Base-by-base conservation (phyloP, 2,888 invertebrate genomes). In the Germaria angustata region DNA sequence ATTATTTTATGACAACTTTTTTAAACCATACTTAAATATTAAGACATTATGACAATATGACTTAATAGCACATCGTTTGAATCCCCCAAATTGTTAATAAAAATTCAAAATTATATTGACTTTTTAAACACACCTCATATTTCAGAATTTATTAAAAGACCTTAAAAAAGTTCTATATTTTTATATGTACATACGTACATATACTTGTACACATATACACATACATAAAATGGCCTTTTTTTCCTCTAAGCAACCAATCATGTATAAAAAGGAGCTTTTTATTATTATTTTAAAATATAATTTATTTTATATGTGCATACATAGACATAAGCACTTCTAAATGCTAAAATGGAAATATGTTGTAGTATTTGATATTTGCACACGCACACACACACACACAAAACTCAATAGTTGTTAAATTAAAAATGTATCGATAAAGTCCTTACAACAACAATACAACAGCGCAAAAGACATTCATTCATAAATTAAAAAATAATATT, bases 361-460 rank as follows among this genome's bases (percentile, higher is more conserved):
- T 49, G 24, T 49, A 49, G 49, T 49, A 57, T 76, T 57, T 39
- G 46, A 39, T 57, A 76, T 49, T 76, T 32, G 4, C 28, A 66
- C 1, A 22, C 49, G 17, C 28, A 13, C 63, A 55, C 22, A 20
- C 17, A 13, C 4, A 20, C 7, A 49, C 46, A 49, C 17, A 22
- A 71, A 36, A 34, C 41, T 32, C 57, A 65, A 76, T 71, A 57
- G 49, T 65, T 81, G 5, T 34, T 53, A 44, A 44, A 15, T 44
- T n/a, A 7, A 7, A 17, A 53, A 61, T 80, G 44, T 51, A 61
- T 51, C 44, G 65, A 71, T 65, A 80, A 73, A 36, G 44, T 61
- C 17, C 51, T n/a, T n/a, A 59, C 44, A 53, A 28, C 46, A 44
- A 36, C 17, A 32, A 9, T 39, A 6, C 20, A 22, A 61, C 13